Evolutionary conservation across 2,113 vertebrate genomes (phyloP), one percentile per base, ranked within the genome.

Genomic region (Dipodomys ordii): DNA sequence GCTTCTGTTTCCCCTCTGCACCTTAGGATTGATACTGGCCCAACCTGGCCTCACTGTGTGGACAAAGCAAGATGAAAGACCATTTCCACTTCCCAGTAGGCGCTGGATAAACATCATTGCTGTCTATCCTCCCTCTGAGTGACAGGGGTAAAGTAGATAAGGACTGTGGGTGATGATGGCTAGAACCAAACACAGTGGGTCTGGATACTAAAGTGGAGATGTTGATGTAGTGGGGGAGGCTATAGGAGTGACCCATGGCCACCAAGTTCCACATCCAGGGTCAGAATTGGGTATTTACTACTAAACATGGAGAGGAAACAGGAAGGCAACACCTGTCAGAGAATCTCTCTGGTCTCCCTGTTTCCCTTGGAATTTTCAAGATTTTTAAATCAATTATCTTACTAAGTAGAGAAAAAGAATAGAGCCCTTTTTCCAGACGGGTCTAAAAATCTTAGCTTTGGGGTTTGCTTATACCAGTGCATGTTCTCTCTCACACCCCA

Each of bases 401-500:
- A 88, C 62, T 35, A 44, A 60, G 19, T 68, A 7, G 39, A 87
- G 88, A 88, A 30, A 84, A 77, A 78, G 72, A 78, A 39, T 6
- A 30, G 79, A 76, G 15, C 76, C 20, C 71, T 39, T 82, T 28
- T 84, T 30, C 62, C 69, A 68, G 35, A 15, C 25, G 3, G 64
- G 68, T 78, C 23, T 25, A 89, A 83, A 60, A 57, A 57, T 35
- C 77, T 91, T 22, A 78, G 71, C 46, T 83, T 53, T 81, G 62
- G 72, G 80, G 30, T 73, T 62, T 49, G 30, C 60, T 81, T 44
- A 1, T 28, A 6, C 30, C 71, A 71, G 76, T 6, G 11, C 7
- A 7, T 30, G 6, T 94, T 90, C 72, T 71, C 91, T 92, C 72
- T 73, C 76, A 72, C 71, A 80, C 53, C 35, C 71, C 83, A 68